Conservation (phyloP, 1,140 invertebrate species). For the Cotesia glomerata region DNA sequence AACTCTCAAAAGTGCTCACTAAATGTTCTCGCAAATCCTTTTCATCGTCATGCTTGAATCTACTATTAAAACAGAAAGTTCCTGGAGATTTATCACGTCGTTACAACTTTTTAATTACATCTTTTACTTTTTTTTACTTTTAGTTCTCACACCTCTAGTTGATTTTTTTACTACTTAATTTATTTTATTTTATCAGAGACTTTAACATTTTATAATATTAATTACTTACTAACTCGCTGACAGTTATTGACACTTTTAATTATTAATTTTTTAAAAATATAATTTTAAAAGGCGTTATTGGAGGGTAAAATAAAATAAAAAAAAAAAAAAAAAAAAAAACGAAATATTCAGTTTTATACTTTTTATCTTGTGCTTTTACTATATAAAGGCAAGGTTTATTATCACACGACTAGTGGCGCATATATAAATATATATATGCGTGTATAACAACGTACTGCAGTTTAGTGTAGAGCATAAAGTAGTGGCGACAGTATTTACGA, state of each 20-base stretch:
- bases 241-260: no score
- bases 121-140: not conserved
- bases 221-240: no score
- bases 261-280: no score
- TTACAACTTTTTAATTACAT: slow-evolving; percentile 29
- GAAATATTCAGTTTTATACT: slow-evolving; percentile 5
- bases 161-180: not conserved
- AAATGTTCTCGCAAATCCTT: slow-evolving; percentile 19
- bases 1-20: not conserved
- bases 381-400: not conserved
- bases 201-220: not conserved
- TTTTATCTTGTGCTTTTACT: slow-evolving; percentile 21
- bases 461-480: slow-evolving; percentile 3
- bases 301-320: not conserved
- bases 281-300: no score
- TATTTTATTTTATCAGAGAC: not conserved
- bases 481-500: slow-evolving; percentile 31
- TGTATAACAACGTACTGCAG: not conserved
- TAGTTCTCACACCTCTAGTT: slow-evolving; percentile 1
- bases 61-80: slow-evolving; percentile 15
- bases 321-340: not conserved
- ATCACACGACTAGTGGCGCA: not conserved
- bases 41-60: slow-evolving; percentile 2
- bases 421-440: not conserved
- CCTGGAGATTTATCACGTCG: slow-evolving; percentile 21